phyloP scores from a whole-genome alignment of 2,113 vertebrate species.

The Stegostoma tigrinum region DNA sequence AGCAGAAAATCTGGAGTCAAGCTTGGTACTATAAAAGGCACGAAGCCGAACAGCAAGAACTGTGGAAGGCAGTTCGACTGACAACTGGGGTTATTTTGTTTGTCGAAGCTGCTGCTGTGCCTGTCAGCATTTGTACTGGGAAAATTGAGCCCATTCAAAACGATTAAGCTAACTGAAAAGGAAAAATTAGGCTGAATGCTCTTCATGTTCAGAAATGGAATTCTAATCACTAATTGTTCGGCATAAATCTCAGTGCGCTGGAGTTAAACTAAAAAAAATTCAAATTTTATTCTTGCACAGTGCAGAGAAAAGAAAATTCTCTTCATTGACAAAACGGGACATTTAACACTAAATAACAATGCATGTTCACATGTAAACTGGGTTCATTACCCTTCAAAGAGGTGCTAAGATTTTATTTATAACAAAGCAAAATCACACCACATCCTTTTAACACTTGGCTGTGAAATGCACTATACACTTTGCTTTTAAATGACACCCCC shows the following conservation, averaged over 20 bases:
- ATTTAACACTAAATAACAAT: not conserved
- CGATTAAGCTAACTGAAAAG: not conserved
- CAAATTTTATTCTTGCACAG: not conserved
- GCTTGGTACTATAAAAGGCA: not conserved
- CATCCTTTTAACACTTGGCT: not conserved
- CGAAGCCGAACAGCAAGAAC: not conserved
- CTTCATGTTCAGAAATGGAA: not conserved
- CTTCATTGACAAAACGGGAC: not conserved
- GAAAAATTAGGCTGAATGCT: not conserved
- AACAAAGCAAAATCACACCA: not conserved
- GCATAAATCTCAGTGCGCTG: not conserved
- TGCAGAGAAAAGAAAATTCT: not conserved
- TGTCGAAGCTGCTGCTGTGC: not conserved
- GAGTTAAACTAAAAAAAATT: not conserved
- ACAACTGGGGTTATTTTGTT: slow-evolving; percentile 7
- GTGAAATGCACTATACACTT: not conserved
- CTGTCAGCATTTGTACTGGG: not conserved
- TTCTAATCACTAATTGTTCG: not conserved
- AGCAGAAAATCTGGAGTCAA: not conserved
- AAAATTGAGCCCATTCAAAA: not conserved
- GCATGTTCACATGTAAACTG: not conserved
- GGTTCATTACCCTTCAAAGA: not conserved
- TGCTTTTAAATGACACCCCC: not conserved
- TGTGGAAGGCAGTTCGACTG: not conserved
- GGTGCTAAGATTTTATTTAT: not conserved